phyloP scores from a whole-genome alignment of 1,140 invertebrate genomes.

The Oryctes rhinoceros region DNA sequence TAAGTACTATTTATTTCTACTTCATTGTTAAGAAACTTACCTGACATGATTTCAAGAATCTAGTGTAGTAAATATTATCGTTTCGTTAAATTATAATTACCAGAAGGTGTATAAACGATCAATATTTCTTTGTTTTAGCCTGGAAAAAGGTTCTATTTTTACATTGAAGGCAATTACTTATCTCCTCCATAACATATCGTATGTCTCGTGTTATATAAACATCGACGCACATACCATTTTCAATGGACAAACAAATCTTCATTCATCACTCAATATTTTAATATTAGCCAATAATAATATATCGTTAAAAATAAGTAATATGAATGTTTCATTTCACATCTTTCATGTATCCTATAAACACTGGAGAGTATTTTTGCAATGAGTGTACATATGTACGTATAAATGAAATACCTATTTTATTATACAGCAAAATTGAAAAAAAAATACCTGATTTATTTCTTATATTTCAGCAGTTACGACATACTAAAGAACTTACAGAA shows the following conservation, averaged over 20 bases:
- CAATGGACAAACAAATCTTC: slow-evolving; percentile 18
- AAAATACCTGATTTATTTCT: no score
- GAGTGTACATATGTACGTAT: no score
- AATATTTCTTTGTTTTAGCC: slow-evolving; percentile 12
- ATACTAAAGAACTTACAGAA: no score
- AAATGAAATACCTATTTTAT: no score
- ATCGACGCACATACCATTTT: not conserved
- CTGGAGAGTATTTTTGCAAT: no score
- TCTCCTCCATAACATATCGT: not conserved
- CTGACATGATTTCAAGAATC: not conserved
- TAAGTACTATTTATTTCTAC: not conserved
- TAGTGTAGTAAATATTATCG: not conserved
- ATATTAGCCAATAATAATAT: not conserved
- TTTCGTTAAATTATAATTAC: slow-evolving; percentile 4
- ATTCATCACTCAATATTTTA: slow-evolving; percentile 33
- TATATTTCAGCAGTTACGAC: no score
- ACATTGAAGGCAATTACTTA: slow-evolving; percentile 26
- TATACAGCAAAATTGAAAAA: no score
- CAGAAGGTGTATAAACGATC: not conserved
- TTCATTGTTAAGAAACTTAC: not conserved
- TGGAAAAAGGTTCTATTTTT: slow-evolving; percentile 11
- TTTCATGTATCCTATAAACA: no score
- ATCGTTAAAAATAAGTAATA: no score
- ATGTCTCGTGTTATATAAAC: slow-evolving; percentile 19
- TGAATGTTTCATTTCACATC: no score